phyloP scores from a whole-genome alignment of 1,140 invertebrate genomes.

The Danaus plexippus region DNA sequence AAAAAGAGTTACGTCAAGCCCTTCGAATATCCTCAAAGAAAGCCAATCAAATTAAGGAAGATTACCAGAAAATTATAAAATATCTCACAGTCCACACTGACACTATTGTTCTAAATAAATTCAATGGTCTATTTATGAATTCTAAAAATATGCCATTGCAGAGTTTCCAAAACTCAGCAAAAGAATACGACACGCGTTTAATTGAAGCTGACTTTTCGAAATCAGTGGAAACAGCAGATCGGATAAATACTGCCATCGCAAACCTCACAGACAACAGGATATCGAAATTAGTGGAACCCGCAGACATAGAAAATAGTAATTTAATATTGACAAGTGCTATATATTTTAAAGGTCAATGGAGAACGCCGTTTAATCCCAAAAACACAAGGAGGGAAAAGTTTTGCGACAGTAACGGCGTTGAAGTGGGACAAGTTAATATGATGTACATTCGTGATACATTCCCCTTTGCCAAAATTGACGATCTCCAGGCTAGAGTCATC shows the following conservation, averaged over 20 bases:
- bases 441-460: conserved; percentile 74
- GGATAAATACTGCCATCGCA: conserved; percentile 79
- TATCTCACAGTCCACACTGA: conserved; percentile 55
- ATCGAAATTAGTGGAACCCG: conserved; percentile 72
- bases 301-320: conserved; percentile 69
- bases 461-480: conserved; percentile 68
- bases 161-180: conserved; percentile 49
- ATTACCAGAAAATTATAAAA: conserved; percentile 46
- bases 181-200: conserved; percentile 73
- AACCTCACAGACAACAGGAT: conserved; percentile 79
- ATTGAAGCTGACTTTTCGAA: conserved; percentile 74
- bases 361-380: conserved; percentile 77
- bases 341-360: conserved; percentile 89
- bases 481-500: conserved; percentile 76
- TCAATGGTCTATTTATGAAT: conserved; percentile 54
- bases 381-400: conserved; percentile 73
- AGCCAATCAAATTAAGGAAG: conserved; percentile 30
- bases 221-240: conserved; percentile 41
- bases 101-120: conserved; percentile 46
- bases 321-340: conserved; percentile 83
- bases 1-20: conserved; percentile 44
- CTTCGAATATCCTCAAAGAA: conserved; percentile 43
- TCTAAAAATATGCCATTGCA: conserved; percentile 22
- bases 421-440: conserved; percentile 74
- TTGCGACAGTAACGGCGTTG: conserved; percentile 65